phyloP scores from a whole-genome alignment of 2,797 vertebrate genomes.

The Bovichtus variegatus region DNA sequence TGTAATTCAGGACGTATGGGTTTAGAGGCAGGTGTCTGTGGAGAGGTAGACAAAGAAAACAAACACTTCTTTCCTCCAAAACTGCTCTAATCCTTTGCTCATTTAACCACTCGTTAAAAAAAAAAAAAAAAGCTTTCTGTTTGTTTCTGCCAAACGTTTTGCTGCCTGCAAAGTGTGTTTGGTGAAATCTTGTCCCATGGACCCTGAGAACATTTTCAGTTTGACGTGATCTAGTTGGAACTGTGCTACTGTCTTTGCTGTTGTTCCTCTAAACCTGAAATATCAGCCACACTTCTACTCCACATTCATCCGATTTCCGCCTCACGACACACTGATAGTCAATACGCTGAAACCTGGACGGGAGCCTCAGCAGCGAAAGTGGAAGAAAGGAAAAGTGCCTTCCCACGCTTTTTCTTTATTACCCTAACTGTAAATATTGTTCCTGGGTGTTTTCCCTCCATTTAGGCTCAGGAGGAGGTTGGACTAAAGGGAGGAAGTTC shows the following conservation, averaged over 20 bases:
- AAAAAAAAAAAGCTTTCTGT: slow-evolving; percentile 45
- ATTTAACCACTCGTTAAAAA: slow-evolving; percentile 34
- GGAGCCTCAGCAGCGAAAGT: slow-evolving; percentile 45
- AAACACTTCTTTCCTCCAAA: slow-evolving; percentile 67
- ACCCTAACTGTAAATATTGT: slow-evolving; percentile 43
- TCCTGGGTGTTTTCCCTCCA: slow-evolving; percentile 46
- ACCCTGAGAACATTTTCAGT: slow-evolving; percentile 63
- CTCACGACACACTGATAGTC: slow-evolving; percentile 46
- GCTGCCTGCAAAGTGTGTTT: slow-evolving; percentile 2
- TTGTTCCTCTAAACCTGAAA: slow-evolving; percentile 33
- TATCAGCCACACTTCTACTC: not conserved
- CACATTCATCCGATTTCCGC: not conserved
- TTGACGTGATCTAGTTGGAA: slow-evolving; percentile 5
- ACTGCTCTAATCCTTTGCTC: slow-evolving; percentile 22
- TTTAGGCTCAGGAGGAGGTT: slow-evolving; percentile 25
- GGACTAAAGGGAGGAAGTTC: slow-evolving; percentile 3
- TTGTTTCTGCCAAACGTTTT: slow-evolving; percentile 21
- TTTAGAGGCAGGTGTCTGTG: slow-evolving; percentile 69
- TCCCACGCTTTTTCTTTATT: not conserved
- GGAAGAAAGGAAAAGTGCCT: not conserved
- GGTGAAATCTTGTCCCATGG: slow-evolving; percentile 23
- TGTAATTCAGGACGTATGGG: slow-evolving; percentile 55
- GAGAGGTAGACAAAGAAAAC: slow-evolving; percentile 81
- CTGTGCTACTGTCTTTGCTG: slow-evolving; percentile 6
- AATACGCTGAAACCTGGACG: slow-evolving; percentile 41